phyloP scores from a whole-genome alignment of 2,113 vertebrate species.

The Aphyosemion australe region DNA sequence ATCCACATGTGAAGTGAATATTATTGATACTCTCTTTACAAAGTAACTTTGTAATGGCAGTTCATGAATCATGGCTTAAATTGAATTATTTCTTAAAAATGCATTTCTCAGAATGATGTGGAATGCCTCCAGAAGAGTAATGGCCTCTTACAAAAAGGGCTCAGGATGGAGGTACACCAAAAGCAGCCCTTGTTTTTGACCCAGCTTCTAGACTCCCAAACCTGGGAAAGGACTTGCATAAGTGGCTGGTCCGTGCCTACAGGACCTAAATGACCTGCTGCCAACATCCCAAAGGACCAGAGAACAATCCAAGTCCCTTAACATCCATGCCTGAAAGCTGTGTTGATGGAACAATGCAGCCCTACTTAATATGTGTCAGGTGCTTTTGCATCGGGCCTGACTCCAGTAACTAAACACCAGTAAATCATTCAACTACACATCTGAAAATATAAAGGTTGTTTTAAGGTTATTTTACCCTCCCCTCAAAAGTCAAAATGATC shows the following conservation, averaged over 20 bases:
- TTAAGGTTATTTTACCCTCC: background rate
- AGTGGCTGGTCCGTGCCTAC: background rate
- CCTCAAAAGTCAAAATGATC: background rate
- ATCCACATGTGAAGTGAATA: background rate
- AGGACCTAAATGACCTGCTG: background rate
- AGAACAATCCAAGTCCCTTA: background rate
- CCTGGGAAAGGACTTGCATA: background rate
- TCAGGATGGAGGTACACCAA: background rate
- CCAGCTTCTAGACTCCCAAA: background rate
- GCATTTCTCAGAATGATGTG: background rate
- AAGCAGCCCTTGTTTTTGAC: background rate
- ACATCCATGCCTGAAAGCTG: background rate
- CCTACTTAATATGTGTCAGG: background rate
- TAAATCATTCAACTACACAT: background rate
- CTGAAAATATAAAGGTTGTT: background rate
- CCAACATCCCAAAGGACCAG: background rate
- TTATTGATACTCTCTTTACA: background rate
- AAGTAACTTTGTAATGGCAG: background rate
- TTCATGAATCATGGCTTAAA: background rate
- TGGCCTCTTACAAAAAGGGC: background rate
- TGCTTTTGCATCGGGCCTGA: background rate
- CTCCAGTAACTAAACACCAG: background rate
- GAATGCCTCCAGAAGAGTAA: background rate
- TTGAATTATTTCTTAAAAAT: background rate
- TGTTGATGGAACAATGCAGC: background rate